phyloP scores from a whole-genome alignment of 2,888 invertebrate species.

The Sepioteuthis lessoniana region DNA sequence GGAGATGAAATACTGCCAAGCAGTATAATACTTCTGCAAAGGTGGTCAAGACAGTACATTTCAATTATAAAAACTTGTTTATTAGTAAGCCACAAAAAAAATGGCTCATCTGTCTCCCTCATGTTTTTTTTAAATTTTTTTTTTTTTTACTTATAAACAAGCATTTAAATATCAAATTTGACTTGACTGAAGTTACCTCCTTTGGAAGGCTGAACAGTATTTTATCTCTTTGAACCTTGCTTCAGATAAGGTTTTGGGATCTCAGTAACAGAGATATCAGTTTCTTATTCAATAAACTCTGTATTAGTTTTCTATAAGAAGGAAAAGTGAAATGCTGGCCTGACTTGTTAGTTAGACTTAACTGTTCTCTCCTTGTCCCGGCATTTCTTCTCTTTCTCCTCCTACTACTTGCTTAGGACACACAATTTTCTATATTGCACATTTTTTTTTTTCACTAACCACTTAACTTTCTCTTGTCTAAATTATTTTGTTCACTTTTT shows the following conservation, averaged over 20 bases:
- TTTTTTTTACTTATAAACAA: neutral
- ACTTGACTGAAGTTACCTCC: neutral
- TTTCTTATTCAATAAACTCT: neutral
- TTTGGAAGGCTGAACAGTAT: slow-evolving; percentile 33
- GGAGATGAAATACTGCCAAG: slow-evolving; percentile 33
- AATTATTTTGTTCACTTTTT: neutral
- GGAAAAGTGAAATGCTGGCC: neutral
- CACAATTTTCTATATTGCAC: neutral
- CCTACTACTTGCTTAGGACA: neutral
- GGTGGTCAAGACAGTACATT: neutral
- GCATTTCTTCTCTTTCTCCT: neutral
- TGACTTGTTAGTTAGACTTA: neutral
- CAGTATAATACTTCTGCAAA: neutral
- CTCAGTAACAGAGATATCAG: neutral
- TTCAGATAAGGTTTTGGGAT: slow-evolving; percentile 33
- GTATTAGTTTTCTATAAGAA: neutral
- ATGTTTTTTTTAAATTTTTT: neutral
- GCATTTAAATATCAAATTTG: neutral
- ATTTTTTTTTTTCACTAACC: neutral
- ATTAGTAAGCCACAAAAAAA: neutral
- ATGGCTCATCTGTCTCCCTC: neutral
- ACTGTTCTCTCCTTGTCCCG: neutral
- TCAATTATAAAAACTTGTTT: neutral
- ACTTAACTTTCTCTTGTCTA: neutral
- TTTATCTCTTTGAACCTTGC: slow-evolving; percentile 25